A percentile compares a stretch with the other conserved stretches of the same genome.
Evolutionary conservation across 2,888 invertebrate species (phyloP).

Genomic region (Brenthis ino): DNA sequence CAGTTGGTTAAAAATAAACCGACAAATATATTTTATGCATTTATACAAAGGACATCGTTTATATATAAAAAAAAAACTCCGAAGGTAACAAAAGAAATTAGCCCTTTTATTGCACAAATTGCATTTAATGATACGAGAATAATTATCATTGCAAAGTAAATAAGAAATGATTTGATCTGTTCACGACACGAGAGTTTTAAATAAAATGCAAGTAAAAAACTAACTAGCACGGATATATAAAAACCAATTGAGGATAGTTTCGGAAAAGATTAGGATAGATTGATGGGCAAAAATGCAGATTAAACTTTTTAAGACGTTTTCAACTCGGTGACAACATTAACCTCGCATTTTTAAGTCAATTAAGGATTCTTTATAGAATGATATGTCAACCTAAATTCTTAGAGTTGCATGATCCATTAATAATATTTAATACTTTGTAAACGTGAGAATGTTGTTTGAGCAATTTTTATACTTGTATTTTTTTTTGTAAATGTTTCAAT

Average conservation of each 20-base stretch:
- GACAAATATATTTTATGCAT: too few relatives aligned
- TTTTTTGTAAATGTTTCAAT: too few relatives aligned
- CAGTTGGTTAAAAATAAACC: too few relatives aligned
- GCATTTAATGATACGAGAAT: not conserved
- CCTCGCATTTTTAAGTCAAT: slow-evolving; percentile 20
- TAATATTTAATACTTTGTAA: slow-evolving; percentile 16
- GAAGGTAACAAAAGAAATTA: too few relatives aligned
- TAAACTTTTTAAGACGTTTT: slow-evolving; percentile 36
- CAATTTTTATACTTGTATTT: too few relatives aligned
- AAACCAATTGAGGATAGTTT: slow-evolving; percentile 28
- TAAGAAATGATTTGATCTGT: not conserved
- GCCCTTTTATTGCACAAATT: too few relatives aligned
- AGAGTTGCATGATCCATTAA: slow-evolving; percentile 3
- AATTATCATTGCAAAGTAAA: slow-evolving; percentile 7
- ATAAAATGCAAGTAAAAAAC: slow-evolving; percentile 28
- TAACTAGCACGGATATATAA: slow-evolving; percentile 31
- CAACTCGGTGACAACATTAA: slow-evolving; percentile 13
- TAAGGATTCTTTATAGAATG: slow-evolving; percentile 17
- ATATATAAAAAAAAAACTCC: too few relatives aligned
- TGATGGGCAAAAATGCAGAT: slow-evolving; percentile 39
- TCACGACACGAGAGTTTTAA: slow-evolving; percentile 8
- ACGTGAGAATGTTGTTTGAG: not conserved
- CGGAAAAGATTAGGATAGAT: slow-evolving; percentile 37
- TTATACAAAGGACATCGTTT: too few relatives aligned
- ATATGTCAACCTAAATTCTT: slow-evolving; percentile 9